Evolutionary conservation across 2,888 invertebrate species (phyloP).

Genomic region (Epirrita christyi): DNA sequence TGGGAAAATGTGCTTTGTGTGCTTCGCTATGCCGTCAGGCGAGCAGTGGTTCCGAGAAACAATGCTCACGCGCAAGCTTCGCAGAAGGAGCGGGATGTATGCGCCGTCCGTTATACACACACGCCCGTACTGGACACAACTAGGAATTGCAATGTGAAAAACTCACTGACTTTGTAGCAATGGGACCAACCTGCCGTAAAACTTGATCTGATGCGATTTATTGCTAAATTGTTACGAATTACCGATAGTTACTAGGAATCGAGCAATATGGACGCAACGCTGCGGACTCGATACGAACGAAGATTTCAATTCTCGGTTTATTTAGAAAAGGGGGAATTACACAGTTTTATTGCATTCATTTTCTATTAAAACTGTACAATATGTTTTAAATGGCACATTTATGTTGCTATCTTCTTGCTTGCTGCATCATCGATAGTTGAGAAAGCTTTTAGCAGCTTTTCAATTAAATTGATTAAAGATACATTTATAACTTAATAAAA

Average conservation of each 20-base stretch:
- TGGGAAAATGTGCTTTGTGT: conserved; percentile 63
- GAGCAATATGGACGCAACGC: conserved; percentile 18
- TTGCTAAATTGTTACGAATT: conserved; percentile 73
- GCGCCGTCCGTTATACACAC: conserved; percentile 64
- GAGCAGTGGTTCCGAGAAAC: conserved; percentile 77
- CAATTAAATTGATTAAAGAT: conserved; percentile 3
- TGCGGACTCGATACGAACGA: conserved; percentile 1
- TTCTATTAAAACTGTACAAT: neutral
- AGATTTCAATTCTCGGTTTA: neutral
- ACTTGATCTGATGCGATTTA: conserved; percentile 65
- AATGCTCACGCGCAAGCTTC: conserved; percentile 72
- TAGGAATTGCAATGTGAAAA: conserved; percentile 78
- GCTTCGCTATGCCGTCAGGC: conserved; percentile 68
- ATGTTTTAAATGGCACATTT: neutral
- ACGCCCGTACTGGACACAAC: conserved; percentile 65
- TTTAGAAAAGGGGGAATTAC: neutral
- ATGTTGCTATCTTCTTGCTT: neutral
- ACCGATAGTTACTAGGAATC: conserved; percentile 64
- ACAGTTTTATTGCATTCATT: neutral
- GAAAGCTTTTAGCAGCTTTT: conserved; percentile 9
- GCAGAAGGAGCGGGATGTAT: conserved; percentile 75
- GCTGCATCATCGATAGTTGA: too few species aligned
- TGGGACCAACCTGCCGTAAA: conserved; percentile 66
- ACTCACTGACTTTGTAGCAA: conserved; percentile 75
- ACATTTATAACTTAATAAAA: too few species aligned